Conservation (phyloP, 2,113 vertebrate species). For the Herpetotheres cachinnans region DNA sequence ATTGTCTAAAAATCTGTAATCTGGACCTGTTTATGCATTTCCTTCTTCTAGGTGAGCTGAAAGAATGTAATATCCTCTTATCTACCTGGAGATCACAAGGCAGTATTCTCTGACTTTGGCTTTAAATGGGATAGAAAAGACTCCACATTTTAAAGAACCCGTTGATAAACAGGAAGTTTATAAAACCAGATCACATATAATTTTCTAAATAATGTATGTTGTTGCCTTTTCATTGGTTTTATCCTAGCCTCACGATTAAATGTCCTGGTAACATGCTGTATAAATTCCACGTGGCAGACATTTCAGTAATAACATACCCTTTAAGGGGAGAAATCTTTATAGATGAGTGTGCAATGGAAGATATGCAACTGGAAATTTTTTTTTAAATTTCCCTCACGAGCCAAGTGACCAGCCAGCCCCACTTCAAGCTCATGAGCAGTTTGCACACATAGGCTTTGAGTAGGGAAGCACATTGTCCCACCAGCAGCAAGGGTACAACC, state of each 20-base stretch:
- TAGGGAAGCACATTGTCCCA: neutral
- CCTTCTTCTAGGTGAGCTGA: neutral
- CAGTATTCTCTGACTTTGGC: neutral
- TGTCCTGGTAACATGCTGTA: neutral
- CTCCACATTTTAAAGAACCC: neutral
- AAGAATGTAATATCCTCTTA: neutral
- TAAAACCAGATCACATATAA: neutral
- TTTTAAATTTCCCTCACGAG: accelerated
- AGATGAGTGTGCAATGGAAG: neutral
- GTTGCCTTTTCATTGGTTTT: neutral
- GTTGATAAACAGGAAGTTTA: neutral
- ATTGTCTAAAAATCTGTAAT: neutral
- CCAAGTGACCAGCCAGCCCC: neutral
- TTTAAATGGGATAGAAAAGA: neutral
- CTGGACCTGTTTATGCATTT: neutral
- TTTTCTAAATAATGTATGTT: neutral
- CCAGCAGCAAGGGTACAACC: neutral
- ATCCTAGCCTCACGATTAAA: neutral
- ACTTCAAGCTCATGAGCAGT: neutral
- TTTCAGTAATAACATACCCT: neutral
- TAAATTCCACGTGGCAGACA: neutral
- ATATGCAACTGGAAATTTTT: neutral
- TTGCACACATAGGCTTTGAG: neutral
- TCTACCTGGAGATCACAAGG: neutral
- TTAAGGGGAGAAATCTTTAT: neutral